Base-by-base conservation (phyloP, 2,888 invertebrate genomes). In the Phyllotreta cruciferae region DNA sequence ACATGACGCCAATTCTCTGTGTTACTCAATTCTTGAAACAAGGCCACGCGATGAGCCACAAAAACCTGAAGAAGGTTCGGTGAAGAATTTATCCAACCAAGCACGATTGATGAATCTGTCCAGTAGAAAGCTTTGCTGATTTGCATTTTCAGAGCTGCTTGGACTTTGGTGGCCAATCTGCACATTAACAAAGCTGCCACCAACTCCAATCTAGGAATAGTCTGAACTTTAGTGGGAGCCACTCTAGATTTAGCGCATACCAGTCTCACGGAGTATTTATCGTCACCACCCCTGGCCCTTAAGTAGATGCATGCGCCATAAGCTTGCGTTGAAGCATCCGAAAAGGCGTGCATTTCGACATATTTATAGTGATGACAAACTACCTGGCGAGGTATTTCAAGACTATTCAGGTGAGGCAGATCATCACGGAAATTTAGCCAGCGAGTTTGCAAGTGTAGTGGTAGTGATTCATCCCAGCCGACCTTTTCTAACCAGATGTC, bases 1-100 rank as follows among this genome's bases (percentile, higher is more conserved):
- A 67, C 67, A 37, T 67, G 60, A 42, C 60, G 61, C 67, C 67
- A 67, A 9, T 56, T 8, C 24, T 37, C 14, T 9, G 49, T 7
- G n/a, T 50, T 34, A n/a, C 54, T 36, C 5, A 62, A 10, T 39
- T 66, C 62, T 47, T 66, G 56, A 41, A 66, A 63, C 9, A 3
- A 8, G 4, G 41, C 13, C 10, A 63, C 60, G 3, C 66, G 62
- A 64, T 66, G 64, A 1, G 62, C 62, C 3, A 66, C 64, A 56
- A 66, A 64, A 36, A 58, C 55, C 47, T 64, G 62, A 24, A 66
- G 38, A 14, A 10, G 13, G 34, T 55, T 62, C 24, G 62, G 52
- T n/a, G 52, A 1, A 2, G 39, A 58, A 8, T 52, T 52, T 10
- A 52, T 52, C 52, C 52, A 52, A 10, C 52, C 52, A 3, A 52